These are phyloP conservation scores for Marcusenius ussheri DNA, from an alignment of 2,113 vertebrate genomes.

Conservation along the genomic window DNA sequence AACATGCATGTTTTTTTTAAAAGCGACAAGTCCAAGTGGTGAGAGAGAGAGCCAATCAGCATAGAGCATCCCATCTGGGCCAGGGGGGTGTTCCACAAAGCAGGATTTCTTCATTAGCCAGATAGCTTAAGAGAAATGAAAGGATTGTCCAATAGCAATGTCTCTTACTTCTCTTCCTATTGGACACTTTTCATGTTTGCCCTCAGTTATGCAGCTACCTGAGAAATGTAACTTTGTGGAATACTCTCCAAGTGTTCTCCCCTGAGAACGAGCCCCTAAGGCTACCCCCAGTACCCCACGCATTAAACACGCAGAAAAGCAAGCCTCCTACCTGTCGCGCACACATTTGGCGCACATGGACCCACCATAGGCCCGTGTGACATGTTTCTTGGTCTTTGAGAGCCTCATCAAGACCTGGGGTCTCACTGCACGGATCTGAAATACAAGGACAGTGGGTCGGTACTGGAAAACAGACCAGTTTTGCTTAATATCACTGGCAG, in stretches of 20 bases:
- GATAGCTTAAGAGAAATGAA: background rate
- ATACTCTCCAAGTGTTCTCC: background rate
- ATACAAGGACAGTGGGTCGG: background rate
- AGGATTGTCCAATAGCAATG: background rate
- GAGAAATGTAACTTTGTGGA: background rate
- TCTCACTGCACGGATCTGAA: conserved; percentile 85
- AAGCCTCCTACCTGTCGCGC: conserved; percentile 78
- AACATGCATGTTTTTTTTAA: background rate
- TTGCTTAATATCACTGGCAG: background rate
- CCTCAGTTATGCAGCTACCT: background rate
- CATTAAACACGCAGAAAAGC: background rate
- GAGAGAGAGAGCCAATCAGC: background rate
- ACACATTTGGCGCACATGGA: conserved; percentile 98
- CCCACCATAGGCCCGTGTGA: conserved; percentile 93
- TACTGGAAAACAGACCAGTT: background rate
- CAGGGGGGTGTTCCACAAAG: background rate
- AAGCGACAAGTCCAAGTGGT: background rate
- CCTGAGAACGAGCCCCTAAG: background rate
- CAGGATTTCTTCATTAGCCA: background rate
- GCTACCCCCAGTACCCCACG: background rate
- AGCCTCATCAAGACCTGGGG: conserved; percentile 96
- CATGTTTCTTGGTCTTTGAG: conserved; percentile 96
- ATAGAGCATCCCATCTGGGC: background rate
- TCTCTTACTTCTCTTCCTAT: background rate
- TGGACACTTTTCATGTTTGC: background rate